Conservation (phyloP, 2,888 invertebrate genomes). For the Myathropa florea region DNA sequence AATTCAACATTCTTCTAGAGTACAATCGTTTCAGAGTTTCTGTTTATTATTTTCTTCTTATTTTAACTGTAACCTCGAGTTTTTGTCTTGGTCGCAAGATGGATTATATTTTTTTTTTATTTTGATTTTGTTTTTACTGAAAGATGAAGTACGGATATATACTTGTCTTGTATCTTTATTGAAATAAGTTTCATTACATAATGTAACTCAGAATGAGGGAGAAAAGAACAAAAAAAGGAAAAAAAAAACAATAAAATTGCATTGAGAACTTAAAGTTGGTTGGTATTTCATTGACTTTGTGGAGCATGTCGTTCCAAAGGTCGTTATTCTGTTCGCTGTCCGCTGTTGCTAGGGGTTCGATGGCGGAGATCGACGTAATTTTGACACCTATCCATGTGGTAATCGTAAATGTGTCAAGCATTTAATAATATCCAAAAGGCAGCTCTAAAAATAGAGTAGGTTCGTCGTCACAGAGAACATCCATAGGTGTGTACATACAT, state of each 20-base stretch:
- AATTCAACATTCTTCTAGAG: constrained; percentile 45
- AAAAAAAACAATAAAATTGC: constrained; percentile 64
- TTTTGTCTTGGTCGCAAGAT: constrained; percentile 20
- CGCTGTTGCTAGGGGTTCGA: constrained; percentile 41
- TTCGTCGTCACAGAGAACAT: not conserved
- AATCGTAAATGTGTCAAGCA: constrained; percentile 6
- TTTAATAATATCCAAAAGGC: constrained; percentile 27
- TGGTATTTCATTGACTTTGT: constrained; percentile 8
- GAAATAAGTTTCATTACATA: constrained; percentile 46
- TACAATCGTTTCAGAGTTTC: constrained; percentile 27
- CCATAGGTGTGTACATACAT: not conserved
- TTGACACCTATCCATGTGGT: not conserved
- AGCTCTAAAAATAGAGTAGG: constrained; percentile 30
- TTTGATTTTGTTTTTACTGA: constrained; percentile 32
- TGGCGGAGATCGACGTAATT: not conserved
- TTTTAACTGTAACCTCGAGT: not conserved
- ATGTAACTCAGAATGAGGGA: constrained; percentile 47
- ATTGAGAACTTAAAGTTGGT: constrained; percentile 45
- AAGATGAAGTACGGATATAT: constrained; percentile 26
- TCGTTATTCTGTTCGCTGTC: not conserved
- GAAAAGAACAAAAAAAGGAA: constrained; percentile 14
- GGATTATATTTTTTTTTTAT: constrained; percentile 6
- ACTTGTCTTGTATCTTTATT: constrained; percentile 2
- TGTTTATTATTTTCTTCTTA: not conserved
- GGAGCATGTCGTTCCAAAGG: not conserved